Conservation (phyloP, 2,797 vertebrate species). For the Bucorvus abyssinicus region DNA sequence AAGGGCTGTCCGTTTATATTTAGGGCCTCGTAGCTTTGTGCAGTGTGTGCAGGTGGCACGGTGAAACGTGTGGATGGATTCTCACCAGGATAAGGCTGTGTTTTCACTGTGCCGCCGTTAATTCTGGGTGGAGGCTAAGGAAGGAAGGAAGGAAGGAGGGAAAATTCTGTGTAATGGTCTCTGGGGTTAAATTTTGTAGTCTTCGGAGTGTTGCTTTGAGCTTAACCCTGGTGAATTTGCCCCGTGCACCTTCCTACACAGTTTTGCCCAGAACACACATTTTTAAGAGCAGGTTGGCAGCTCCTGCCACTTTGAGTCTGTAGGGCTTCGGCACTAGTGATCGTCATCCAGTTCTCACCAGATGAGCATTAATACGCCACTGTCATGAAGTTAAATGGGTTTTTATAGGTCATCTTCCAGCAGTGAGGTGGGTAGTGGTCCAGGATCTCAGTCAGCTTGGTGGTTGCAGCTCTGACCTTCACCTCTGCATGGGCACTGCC, state of each 20-base stretch:
- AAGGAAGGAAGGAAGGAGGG: neutral
- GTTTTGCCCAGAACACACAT: neutral
- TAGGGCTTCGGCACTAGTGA: neutral
- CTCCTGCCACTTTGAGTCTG: neutral
- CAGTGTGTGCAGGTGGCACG: conserved; percentile 65
- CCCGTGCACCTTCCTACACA: neutral
- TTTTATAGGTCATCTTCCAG: neutral
- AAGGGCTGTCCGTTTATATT: conserved; percentile 68
- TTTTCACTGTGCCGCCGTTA: conserved; percentile 57
- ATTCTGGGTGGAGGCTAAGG: neutral
- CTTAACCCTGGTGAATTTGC: neutral
- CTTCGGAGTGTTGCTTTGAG: neutral
- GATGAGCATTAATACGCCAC: neutral
- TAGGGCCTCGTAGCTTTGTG: conserved; percentile 45
- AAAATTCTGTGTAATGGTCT: neutral
- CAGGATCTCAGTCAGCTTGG: neutral
- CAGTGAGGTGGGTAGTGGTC: neutral
- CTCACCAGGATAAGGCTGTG: conserved; percentile 38
- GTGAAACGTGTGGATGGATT: conserved; percentile 32
- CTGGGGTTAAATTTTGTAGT: neutral
- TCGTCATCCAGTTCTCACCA: neutral
- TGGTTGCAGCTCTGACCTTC: neutral
- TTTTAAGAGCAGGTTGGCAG: neutral
- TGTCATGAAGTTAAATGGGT: neutral
- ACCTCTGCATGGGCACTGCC: neutral